Percentiles rank a stretch among this genome's conserved stretches.
These are phyloP conservation scores for Trachemys scripta DNA, from an alignment of 2,113 vertebrate genomes.

Conservation along the genomic window DNA sequence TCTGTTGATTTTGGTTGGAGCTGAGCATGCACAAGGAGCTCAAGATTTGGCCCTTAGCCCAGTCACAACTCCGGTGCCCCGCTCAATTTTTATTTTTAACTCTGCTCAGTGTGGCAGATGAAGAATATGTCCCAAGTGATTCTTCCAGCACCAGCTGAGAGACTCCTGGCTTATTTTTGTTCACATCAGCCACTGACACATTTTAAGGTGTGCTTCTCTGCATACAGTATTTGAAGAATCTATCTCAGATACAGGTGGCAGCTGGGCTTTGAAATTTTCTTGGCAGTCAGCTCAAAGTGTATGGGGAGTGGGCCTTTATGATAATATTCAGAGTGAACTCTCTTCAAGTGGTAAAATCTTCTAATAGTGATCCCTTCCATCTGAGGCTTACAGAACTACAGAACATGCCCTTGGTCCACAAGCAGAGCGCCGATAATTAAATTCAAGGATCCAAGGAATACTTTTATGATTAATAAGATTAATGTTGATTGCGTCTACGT, in stretches of 20 bases:
- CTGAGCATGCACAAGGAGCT: background rate
- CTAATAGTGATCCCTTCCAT: background rate
- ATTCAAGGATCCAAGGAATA: background rate
- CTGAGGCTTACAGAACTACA: background rate
- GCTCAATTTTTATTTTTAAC: background rate
- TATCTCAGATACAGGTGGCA: constrained; percentile 11
- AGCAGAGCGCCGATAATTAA: background rate
- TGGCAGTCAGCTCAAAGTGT: constrained; percentile 23
- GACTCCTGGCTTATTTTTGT: constrained; percentile 29
- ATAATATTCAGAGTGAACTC: constrained; percentile 3
- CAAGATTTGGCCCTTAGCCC: background rate
- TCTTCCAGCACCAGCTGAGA: background rate
- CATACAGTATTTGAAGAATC: constrained; percentile 20
- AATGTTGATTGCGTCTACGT: background rate
- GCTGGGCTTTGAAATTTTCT: constrained; percentile 45
- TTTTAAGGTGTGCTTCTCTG: constrained; percentile 16
- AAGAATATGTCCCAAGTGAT: background rate
- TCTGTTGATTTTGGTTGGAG: background rate
- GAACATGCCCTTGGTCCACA: background rate
- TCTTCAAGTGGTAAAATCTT: background rate
- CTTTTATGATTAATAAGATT: background rate
- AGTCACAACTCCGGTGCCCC: background rate
- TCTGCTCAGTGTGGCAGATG: background rate
- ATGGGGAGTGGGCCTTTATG: background rate
- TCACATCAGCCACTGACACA: constrained; percentile 19